Conservation (phyloP, 2,797 vertebrate species). For the Okamejei kenojei region DNA sequence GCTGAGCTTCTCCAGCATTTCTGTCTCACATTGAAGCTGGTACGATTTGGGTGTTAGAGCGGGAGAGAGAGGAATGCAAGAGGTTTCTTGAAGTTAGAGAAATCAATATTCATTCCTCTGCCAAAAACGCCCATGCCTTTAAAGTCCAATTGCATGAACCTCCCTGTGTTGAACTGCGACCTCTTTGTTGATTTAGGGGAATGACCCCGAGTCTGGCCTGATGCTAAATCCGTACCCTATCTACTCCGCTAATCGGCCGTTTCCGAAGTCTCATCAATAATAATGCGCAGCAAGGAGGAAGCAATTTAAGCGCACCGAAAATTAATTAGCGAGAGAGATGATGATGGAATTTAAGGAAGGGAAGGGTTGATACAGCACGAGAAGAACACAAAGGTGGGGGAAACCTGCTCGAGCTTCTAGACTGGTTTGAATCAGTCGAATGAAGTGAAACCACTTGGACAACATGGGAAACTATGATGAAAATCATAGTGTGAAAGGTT, state of each 20-base stretch:
- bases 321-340: neutral
- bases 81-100: too few relatives aligned
- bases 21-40: too few relatives aligned
- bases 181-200: neutral
- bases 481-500: neutral
- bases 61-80: too few relatives aligned
- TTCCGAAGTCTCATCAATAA: neutral
- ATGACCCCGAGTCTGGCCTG: neutral
- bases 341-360: neutral
- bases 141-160: too few relatives aligned
- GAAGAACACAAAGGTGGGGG: neutral
- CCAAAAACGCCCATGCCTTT: too few relatives aligned
- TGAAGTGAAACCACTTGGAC: neutral
- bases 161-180: too few relatives aligned
- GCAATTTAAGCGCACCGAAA: neutral
- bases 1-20: too few relatives aligned
- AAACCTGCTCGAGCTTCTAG: neutral
- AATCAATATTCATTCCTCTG: too few relatives aligned
- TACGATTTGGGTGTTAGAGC: too few relatives aligned
- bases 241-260: neutral
- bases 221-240: neutral
- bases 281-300: neutral
- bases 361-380: neutral
- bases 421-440: neutral
- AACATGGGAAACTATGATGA: neutral